Conservation (phyloP, 2,888 invertebrate species). For the Stramonita haemastoma region DNA sequence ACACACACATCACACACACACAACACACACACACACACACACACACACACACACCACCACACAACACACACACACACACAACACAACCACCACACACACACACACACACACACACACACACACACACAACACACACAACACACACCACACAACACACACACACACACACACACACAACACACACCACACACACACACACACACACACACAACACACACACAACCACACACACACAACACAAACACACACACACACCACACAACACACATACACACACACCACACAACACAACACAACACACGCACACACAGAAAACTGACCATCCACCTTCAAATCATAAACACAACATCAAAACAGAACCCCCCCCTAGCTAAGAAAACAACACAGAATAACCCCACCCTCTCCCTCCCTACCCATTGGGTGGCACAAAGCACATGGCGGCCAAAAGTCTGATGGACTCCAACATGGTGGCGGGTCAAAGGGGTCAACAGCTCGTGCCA, state of each 20-base stretch:
- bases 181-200: too few species aligned
- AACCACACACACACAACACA: too few species aligned
- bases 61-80: neutral
- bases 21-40: too few species aligned
- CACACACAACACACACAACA: neutral
- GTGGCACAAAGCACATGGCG: constrained; percentile 92
- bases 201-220: too few species aligned
- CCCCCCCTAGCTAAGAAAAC: neutral
- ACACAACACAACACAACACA: too few species aligned
- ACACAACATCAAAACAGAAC: neutral
- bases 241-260: too few species aligned
- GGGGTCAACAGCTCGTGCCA: constrained; percentile 85
- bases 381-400: neutral
- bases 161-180: neutral
- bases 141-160: neutral
- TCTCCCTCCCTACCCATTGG: constrained; percentile 82
- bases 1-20: too few species aligned
- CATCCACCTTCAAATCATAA: too few species aligned
- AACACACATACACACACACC: too few species aligned
- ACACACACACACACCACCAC: too few species aligned
- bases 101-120: neutral
- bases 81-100: neutral
- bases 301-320: too few species aligned
- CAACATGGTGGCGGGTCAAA: constrained; percentile 89
- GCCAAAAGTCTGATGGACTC: constrained; percentile 91